Percentiles rank a stretch among this genome's conserved stretches.
phyloP scores from a whole-genome alignment of 37 sponge, comb jelly and placozoan species.

The Tethya wilhelma region DNA sequence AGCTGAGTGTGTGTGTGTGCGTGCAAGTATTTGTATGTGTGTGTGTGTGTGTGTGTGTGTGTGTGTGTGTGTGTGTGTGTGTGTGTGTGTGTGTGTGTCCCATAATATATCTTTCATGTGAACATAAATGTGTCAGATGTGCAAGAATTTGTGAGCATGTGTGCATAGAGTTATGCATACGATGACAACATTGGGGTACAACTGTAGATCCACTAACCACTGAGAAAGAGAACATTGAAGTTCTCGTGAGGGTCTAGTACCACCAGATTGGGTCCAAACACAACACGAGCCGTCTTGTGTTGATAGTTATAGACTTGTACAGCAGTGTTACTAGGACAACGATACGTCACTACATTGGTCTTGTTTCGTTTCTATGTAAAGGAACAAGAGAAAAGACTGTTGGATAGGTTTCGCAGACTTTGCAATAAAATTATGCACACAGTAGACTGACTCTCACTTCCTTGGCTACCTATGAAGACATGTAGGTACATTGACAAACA shows the following conservation, averaged over 20 bases:
- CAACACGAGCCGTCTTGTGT: constrained; percentile 82
- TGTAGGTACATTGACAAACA: too few species aligned
- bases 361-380: constrained; percentile 60
- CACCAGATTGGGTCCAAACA: constrained; percentile 96
- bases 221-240: constrained; percentile 91
- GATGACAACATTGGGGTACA: too few species aligned
- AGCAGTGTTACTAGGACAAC: constrained; percentile 86
- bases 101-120: too few species aligned
- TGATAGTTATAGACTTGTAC: constrained; percentile 96
- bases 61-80: not conserved
- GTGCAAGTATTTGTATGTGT: too few species aligned
- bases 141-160: too few species aligned
- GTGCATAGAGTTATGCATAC: too few species aligned
- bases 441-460: not conserved
- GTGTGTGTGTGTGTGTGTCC: constrained; percentile 10
- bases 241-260: constrained; percentile 89
- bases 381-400: not conserved
- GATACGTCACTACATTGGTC: constrained; percentile 86
- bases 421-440: not conserved
- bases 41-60: too few species aligned
- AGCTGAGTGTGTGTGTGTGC: too few species aligned
- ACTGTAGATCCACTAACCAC: constrained; percentile 76
- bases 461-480: not conserved
- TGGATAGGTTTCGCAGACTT: not conserved
- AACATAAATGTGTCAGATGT: too few species aligned